Base-by-base conservation (phyloP, 2,113 vertebrate genomes). In the Todiramphus saurophagus region DNA sequence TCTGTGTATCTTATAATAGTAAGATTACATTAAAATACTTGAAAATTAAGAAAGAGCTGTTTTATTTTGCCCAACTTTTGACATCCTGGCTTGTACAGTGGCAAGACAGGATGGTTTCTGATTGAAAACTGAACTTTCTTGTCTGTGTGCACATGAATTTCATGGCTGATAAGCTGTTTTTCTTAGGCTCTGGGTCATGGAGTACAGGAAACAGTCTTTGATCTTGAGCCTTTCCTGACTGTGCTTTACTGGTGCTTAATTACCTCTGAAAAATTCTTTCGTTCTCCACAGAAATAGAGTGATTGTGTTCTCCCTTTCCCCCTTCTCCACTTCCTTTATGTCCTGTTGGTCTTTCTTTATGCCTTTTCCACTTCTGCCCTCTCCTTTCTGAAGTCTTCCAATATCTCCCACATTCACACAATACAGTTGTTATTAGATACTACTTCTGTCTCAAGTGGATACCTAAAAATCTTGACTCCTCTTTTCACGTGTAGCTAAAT, bases 91-190 rank as follows among this genome's bases (percentile, higher is more conserved):
- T 91, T 94, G 27, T 11, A 9, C 55, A 24, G 19, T 83, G 44
- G 13, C 15, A 83, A 87, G 64, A 76, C 12, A 48, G 12, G 25
- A 51, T 16, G 3, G 11, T 72, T 95, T 87, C 18, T 86, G n/a
- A 44, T 41, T 60, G 46, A 91, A 75, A 87, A 43, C 18, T 59
- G 28, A 83, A 81, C 68, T 83, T 56, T 4, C 16, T 43, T 70
- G 13, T 73, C 24, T 62, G 24, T 0, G 0, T 73, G 23, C 9
- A 66, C 7, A 18, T 69, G 16, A 44, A 66, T 91, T 69, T 55
- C 21, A 31, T 75, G 21, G 8, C 43, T 44, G 31, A 39, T 92
- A n/a, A 67, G 41, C 17, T 74, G 28, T 17, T 77, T 64, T 86
- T 21, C 13, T 62, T 74, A 58, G 41, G 4, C 4, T 73, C 11